phyloP scores from a whole-genome alignment of 64 coral and sea anemone species.

The Pocillopora damicornis region DNA sequence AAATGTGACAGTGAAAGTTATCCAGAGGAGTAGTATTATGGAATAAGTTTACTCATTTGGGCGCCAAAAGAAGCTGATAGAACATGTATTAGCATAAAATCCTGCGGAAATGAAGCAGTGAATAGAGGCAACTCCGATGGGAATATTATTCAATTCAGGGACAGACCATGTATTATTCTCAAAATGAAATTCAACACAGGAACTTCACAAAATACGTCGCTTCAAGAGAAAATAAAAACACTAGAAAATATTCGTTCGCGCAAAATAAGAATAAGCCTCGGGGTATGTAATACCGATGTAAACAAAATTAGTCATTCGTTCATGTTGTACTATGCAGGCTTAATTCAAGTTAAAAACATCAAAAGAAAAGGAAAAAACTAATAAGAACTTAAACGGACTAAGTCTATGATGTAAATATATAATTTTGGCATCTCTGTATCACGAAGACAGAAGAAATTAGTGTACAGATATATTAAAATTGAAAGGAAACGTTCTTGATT shows the following conservation, averaged over 20 bases:
- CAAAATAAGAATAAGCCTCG: conserved; percentile 25
- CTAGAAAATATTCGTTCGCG: conserved; percentile 1
- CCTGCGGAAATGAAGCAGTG: conserved; percentile 30
- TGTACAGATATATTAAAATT: conserved; percentile 77
- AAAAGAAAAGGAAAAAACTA: conserved; percentile 20
- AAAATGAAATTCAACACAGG: conserved; percentile 32
- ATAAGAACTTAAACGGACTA: conserved; percentile 38
- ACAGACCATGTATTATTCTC: conserved; percentile 12
- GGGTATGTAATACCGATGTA: conserved; percentile 4
- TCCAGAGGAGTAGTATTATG: not conserved
- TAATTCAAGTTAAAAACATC: conserved; percentile 11
- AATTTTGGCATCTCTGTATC: conserved; percentile 39
- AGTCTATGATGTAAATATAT: conserved; percentile 63
- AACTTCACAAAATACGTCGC: conserved; percentile 5
- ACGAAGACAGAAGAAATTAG: conserved; percentile 43
- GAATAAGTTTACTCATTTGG: conserved; percentile 5
- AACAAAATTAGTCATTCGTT: conserved; percentile 40
- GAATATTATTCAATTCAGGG: conserved; percentile 39
- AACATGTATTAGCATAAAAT: conserved; percentile 26
- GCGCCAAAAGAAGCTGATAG: conserved; percentile 7
- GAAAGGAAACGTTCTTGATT: conserved; percentile 51
- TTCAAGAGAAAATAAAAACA: not conserved
- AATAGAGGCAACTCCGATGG: conserved; percentile 18
- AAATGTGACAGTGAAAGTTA: not conserved
- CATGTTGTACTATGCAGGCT: conserved; percentile 34